Evolutionary conservation across 2,113 vertebrate genomes (phyloP), one percentile per base, ranked within the genome.

Genomic region (Puntigrus tetrazona): DNA sequence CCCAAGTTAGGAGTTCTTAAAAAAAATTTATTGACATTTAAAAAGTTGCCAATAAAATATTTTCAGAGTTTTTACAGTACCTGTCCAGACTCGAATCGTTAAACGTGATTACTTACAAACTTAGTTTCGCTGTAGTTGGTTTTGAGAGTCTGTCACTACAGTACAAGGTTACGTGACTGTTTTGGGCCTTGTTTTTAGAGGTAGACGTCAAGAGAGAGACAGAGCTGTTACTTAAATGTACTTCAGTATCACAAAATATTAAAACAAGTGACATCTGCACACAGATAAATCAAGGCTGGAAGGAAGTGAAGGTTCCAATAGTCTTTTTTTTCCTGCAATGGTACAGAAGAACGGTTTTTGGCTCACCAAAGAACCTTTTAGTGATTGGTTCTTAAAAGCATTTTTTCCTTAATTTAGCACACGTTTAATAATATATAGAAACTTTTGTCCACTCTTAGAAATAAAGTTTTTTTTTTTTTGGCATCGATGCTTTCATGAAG

Each of bases 1-100:
- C 57, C 4, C 55, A 63, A 43, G 11, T 41, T 16, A 3, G 4
- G 22, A 59, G 38, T 57, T 77, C 43, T 50, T 75, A 55, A 75
- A 75, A 52, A 78, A 75, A 75, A 31, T 57, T 57, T 59, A 78
- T 57, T 78, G 75, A 78, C 75, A 25, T 78, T 57, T 78, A 55
- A 38, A 52, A 78, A 38, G 25, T 18, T 16, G 22, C 31, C 50
- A 38, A 57, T 55, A 78, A 25, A 76, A 38, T 38, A 1, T 38
- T 38, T 72, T 43, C 50, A 52, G 10, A 78, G 50, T 78, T 38
- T 50, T 59, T 5, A 36, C 75, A 78, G 31, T 11, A 59, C 14
- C 10, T 45, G 41, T 45, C 38, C 25, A 11, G n/a, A 50, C 73
- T 76, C 29, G 0, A 18, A 45, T 7, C 27, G n/a, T 74, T 74